Evolutionary conservation across 2,888 invertebrate genomes (phyloP), one percentile per base, ranked within the genome.

Genomic region (Sisyra terminalis): DNA sequence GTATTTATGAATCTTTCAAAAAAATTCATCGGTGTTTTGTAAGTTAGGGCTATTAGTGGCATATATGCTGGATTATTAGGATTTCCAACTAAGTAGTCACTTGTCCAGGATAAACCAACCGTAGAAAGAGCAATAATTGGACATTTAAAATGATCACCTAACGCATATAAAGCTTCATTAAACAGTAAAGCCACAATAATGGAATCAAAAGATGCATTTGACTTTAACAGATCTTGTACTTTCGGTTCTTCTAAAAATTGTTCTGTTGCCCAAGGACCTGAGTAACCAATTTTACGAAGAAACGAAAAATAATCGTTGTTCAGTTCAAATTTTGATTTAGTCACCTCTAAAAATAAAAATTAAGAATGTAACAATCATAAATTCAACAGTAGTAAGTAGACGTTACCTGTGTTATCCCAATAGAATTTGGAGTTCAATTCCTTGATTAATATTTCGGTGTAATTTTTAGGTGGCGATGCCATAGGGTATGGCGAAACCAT

Each of bases 401-500:
- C 7, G 24, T 4, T 18, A 39, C 30, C 44, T 14, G 35, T 32
- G 39, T 13, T 44, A 39, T 39, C 44, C 46, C 9, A 38, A 39
- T 10, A 46, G 14, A 3, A 11, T 40, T 15, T 32, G 29, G 5
- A 17, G 34, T 10, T 37, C 3, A 24, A 7, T 24, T 24, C 44
- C 42, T 15, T 45, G 10, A 24, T 46, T 45, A 13, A 40, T 44
- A 38, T 32, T 43, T 7, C 40, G 38, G 37, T 24, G 7, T 5
- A 24, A 24, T 24, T 24, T 24, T 24, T 24, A 7, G 24, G 24
- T 5, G 24, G 24, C 24, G 24, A 24, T 24, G 24, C 7, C 24
- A 24, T 24, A 9, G 43, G 40, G 31, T 43, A 45, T 10, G 46
- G 40, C 3, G 42, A 44, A 13, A 46, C 30, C 31, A 46, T 29